Percentiles rank a stretch among this genome's conserved stretches.
phyloP scores from a whole-genome alignment of 2,888 invertebrate species.

The Andrena marginata region DNA sequence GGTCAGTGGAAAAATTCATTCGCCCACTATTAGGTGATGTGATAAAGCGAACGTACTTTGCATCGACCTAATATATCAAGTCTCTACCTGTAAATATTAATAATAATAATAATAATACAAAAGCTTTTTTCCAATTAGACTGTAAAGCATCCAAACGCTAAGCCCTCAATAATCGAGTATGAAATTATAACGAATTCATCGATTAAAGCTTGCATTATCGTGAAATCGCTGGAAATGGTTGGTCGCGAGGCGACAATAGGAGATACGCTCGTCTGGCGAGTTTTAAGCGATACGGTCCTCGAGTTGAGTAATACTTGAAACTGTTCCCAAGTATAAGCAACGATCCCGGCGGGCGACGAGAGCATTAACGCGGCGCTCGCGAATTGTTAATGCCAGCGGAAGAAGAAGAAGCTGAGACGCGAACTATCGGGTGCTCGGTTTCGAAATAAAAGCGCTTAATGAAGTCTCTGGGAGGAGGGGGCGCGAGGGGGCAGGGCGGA shows the following conservation, averaged over 20 bases:
- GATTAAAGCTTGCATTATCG: background rate
- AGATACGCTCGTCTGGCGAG: background rate
- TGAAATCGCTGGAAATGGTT: background rate
- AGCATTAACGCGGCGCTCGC: slow-evolving; percentile 27
- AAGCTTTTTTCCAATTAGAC: no score
- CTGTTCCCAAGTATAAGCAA: slow-evolving; percentile 1
- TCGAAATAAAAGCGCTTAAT: slow-evolving; percentile 48
- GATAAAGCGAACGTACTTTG: no score
- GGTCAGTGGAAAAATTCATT: no score
- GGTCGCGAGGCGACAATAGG: background rate
- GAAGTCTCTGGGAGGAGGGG: slow-evolving; percentile 10
- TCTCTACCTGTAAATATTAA: no score
- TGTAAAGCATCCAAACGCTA: no score
- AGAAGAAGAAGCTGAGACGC: slow-evolving; percentile 13
- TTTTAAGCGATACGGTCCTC: slow-evolving; percentile 16
- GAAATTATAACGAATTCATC: background rate
- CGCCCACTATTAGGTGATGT: no score
- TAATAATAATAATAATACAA: no score
- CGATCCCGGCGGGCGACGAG: background rate
- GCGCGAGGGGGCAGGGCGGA: background rate
- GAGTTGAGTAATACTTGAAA: slow-evolving; percentile 20
- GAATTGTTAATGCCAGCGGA: slow-evolving; percentile 28
- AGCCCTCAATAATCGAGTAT: background rate
- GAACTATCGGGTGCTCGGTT: slow-evolving; percentile 21
- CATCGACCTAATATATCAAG: no score